These are phyloP conservation scores for Hirtodrosophila histrioides DNA, from an alignment of 2,888 invertebrate genomes.

Conservation along the genomic window DNA sequence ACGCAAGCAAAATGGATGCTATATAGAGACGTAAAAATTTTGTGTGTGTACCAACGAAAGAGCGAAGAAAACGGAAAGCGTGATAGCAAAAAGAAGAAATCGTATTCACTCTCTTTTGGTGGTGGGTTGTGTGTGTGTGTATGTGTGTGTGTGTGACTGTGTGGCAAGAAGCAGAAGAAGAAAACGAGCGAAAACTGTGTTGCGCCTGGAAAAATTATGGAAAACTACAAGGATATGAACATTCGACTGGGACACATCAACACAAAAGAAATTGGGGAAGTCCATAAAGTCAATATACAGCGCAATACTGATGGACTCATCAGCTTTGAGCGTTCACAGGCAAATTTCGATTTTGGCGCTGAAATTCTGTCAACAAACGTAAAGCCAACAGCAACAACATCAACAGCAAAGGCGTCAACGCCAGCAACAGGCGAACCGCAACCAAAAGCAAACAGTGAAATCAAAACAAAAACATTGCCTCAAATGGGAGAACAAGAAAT, in stretches of 20 bases:
- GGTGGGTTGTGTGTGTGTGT: conserved; percentile 23
- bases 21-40: conserved; percentile 77
- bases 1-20: conserved; percentile 59
- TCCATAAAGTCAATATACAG: conserved; percentile 49
- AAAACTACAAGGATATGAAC: conserved; percentile 74
- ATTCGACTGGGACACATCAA: conserved; percentile 63
- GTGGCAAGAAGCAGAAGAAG: conserved; percentile 51
- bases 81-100: conserved; percentile 64
- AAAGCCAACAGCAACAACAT: conserved; percentile 45
- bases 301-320: conserved; percentile 25
- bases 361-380: conserved; percentile 75
- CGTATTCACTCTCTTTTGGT: conserved; percentile 36
- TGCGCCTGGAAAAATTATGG: conserved; percentile 75
- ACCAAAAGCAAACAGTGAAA: conserved; percentile 68
- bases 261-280: conserved; percentile 62
- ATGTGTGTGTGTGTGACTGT: conserved; percentile 30
- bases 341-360: conserved; percentile 81
- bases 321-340: conserved; percentile 40
- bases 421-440: conserved; percentile 67
- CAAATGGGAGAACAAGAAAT: conserved; percentile 65
- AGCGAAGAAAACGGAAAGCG: conserved; percentile 72
- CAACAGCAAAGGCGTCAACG: conserved; percentile 32
- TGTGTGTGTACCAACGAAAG: conserved; percentile 83
- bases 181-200: conserved; percentile 47
- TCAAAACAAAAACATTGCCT: conserved; percentile 77